Evolutionary conservation across 1,140 invertebrate species (phyloP), one percentile per base, ranked within the genome.

Genomic region (Apis florea): DNA sequence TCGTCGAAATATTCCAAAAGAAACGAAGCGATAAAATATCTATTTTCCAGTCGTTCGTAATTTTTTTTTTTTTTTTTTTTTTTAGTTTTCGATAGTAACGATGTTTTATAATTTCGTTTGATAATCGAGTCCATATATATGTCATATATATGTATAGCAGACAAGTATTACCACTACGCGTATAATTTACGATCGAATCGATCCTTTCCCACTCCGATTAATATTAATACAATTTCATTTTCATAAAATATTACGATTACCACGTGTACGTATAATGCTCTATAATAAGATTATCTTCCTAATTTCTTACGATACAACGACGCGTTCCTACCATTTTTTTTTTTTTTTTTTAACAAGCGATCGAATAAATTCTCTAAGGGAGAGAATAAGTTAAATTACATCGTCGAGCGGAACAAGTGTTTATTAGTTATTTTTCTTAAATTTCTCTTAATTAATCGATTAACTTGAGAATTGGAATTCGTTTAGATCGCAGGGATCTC

Each of bases 401-500:
- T 17, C 56, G 15, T 56, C 24, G 26, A 74, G 19, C 40, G n/a
- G 40, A 54, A 63, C 31, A 40, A 40, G 31, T 40, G 24, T 54
- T 13, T 13, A 17, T 2, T 47, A 63, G 68, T 51, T 3, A 3
- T 40, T 40, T 77, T 75, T 49, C 13, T 51, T 51, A 51, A 19
- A 59, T 54, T 71, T 58, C 64, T 53, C n/a, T 68, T 68, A 49
- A 15, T 40, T 40, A 40, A 40, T 40, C 31, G 31, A 40, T 40
- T 40, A 40, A 59, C 40, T 71, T 49, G 53, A 76, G 59, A 40
- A 40, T 31, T 82, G 5, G 51, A 54, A n/a, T 56, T 63, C 17
- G 64, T 56, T 6, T 3, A 21, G 21, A 47, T n/a, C 12, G 19
- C 21, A 69, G 80, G 70, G 80, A 88, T 88, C 79, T 72, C 54